Conservation (phyloP, 2,113 vertebrate genomes). For the Laterallus jamaicensis region DNA sequence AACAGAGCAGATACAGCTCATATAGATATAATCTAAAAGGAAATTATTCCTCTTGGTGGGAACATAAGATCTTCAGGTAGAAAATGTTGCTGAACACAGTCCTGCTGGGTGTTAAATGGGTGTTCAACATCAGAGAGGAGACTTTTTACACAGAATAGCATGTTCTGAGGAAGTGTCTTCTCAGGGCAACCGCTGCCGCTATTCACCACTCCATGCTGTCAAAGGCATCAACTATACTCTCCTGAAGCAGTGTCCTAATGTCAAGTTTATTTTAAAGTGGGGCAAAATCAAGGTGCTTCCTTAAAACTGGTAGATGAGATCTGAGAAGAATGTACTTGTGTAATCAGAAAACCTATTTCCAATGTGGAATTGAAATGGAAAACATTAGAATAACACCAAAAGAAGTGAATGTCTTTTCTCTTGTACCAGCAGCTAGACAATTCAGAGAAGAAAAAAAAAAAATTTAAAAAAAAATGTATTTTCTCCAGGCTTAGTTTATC, state of each 20-base stretch:
- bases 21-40: neutral
- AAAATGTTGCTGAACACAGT: neutral
- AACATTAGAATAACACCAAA: neutral
- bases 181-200: neutral
- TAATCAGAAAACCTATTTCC: neutral
- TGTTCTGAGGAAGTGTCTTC: neutral
- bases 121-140: neutral
- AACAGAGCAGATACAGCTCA: neutral
- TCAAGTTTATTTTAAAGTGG: neutral
- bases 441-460: neutral
- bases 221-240: neutral
- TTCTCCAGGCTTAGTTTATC: neutral
- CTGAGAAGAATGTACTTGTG: neutral
- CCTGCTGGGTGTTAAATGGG: neutral
- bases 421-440: neutral
- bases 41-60: neutral
- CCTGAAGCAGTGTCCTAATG: neutral
- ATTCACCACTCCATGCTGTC: neutral
- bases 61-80: neutral
- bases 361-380: neutral
- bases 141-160: neutral
- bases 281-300: neutral
- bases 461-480: neutral
- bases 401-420: neutral
- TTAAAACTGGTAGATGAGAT: neutral